Base-by-base conservation (phyloP, 2,888 invertebrate species). In the Balanococcus diminutus region DNA sequence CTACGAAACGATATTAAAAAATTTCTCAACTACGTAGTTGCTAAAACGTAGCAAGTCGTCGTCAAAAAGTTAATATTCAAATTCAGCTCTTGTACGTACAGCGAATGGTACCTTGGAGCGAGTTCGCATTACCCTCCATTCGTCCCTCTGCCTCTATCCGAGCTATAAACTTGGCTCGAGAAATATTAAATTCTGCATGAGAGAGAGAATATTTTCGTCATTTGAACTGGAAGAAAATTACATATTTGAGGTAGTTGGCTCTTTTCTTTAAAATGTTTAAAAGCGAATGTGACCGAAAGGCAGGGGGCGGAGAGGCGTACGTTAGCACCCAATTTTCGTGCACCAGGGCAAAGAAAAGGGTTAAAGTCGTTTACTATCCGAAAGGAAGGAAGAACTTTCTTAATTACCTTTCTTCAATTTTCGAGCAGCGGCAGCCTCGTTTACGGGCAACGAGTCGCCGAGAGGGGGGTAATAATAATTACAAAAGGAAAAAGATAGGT, bases 331-430 rank as follows among this genome's bases (percentile, higher is more conserved):
- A 79, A 36, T 79, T 75, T n/a, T 79, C 79, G 8, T 1, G 36
- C n/a, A 36, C n/a, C 1, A 14, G 81, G 25, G 16, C 46, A 31
- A 82, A 82, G 51, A 82, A 81, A 82, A 82, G 51, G 82, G 82
- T 46, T 82, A 51, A 82, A 82, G 82, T 82, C 82, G 82, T 82
- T 42, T 51, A 51, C 82, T 28, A 46, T 51, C 46, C 51, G 28
- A 46, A 75, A 84, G 84, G 84, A 84, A 84, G 84, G 84, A 84
- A 84, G 84, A 84, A 84, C 84, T 84, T 84, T 84, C 84, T 75
- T 84, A 84, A 84, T 84, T 84, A 84, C 84, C 67, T 84, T 84
- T 84, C 84, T 72, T 84, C 84, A 28, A 72, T 72, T 84, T 84
- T 84, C 72, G 46, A 61, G 75, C 75, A 32, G n/a, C 56, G 14